Conservation (phyloP, 2,797 vertebrate species). For the Phylloscopus collybita region DNA sequence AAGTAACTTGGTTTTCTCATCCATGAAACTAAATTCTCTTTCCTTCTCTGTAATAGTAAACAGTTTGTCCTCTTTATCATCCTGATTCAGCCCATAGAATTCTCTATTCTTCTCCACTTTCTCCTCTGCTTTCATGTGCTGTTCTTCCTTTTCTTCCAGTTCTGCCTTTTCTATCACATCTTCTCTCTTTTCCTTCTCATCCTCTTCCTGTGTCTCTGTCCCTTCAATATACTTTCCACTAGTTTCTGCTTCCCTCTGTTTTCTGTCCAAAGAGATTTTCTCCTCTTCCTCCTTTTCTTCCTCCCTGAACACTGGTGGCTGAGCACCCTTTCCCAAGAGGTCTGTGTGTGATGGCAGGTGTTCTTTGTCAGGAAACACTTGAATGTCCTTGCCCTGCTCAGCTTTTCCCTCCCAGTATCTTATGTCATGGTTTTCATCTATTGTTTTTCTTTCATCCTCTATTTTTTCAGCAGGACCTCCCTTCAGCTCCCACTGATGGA, state of each 20-base stretch:
- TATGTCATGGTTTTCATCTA: conserved; percentile 59
- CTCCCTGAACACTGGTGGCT: conserved; percentile 60
- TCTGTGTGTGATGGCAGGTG: not conserved
- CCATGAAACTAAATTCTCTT: conserved; percentile 25
- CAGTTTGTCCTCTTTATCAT: conserved; percentile 6
- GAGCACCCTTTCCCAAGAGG: conserved; percentile 56
- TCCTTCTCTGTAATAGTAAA: conserved; percentile 39
- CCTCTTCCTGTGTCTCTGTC: conserved; percentile 80
- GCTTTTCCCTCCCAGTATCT: conserved; percentile 69
- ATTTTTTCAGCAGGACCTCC: conserved; percentile 63
- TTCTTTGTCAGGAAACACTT: conserved; percentile 30
- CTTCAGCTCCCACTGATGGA: conserved; percentile 43
- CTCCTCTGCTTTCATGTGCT: conserved; percentile 77
- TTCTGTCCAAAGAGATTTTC: conserved; percentile 79
- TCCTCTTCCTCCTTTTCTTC: conserved; percentile 72
- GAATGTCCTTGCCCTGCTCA: conserved; percentile 67
- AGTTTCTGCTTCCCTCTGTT: conserved; percentile 80
- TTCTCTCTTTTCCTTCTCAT: conserved; percentile 83
- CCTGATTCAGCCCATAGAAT: conserved; percentile 52
- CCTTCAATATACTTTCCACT: conserved; percentile 67
- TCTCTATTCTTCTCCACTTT: conserved; percentile 81
- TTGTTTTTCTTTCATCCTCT: conserved; percentile 76
- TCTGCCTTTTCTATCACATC: conserved; percentile 95
- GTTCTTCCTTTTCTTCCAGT: conserved; percentile 89
- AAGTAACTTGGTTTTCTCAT: conserved; percentile 52